phyloP scores from a whole-genome alignment of 2,113 vertebrate genomes.

The Hyla sarda region DNA sequence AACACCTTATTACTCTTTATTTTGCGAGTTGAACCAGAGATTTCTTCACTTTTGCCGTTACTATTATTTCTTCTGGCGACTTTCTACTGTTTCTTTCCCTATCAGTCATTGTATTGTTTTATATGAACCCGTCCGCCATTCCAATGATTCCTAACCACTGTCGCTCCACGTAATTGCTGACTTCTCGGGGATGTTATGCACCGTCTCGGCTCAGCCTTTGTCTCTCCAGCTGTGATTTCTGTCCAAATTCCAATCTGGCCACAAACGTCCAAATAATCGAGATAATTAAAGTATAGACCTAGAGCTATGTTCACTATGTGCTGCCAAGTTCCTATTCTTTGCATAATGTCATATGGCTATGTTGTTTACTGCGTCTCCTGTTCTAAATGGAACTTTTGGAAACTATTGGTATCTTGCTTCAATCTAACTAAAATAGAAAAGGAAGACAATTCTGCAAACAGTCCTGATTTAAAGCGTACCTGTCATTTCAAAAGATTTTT shows the following conservation, averaged over 20 bases:
- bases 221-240: background rate
- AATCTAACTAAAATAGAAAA: background rate
- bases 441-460: background rate
- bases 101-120: constrained; percentile 35
- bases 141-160: constrained; percentile 3
- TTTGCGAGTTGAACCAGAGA: constrained; percentile 13
- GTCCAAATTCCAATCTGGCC: background rate
- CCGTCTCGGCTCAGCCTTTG: background rate
- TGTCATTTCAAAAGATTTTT: too few relatives aligned
- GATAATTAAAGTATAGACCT: background rate
- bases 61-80: constrained; percentile 19
- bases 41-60: constrained; percentile 13
- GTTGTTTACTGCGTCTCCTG: background rate
- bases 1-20: constrained; percentile 33
- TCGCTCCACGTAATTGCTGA: background rate
- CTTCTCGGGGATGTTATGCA: background rate
- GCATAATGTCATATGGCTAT: background rate
- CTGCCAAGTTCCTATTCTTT: background rate
- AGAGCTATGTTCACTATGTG: background rate
- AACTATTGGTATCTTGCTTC: background rate
- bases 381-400: too few relatives aligned
- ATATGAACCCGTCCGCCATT: constrained; percentile 11
- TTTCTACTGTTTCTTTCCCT: background rate
- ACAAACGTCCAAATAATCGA: background rate
- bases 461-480: background rate